Base-by-base conservation (phyloP, 2,113 vertebrate genomes). In the Epinephelus moara region DNA sequence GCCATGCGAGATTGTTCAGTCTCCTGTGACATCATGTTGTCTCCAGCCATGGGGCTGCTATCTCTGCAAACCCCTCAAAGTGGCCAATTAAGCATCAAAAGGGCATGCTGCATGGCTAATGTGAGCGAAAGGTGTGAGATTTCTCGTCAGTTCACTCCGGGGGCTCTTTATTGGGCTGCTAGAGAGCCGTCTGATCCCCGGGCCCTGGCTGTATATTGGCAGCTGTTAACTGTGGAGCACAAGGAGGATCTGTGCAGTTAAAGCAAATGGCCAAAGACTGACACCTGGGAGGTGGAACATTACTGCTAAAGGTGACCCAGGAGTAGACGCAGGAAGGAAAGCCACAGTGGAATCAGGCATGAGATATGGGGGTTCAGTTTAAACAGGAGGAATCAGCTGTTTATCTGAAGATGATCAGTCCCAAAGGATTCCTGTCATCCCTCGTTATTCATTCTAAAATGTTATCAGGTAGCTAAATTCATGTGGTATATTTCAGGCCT, bases 31-130 rank as follows among this genome's bases (percentile, higher is more conserved):
- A 62, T 83, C 56, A 25, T 72, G 63, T 82, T 68, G 78, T 78
- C 70, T 82, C 62, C 71, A 45, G 68, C 76, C 61, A 19, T 4
- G 21, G 40, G 61, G 71, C 81, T 77, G 67, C 85, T 90, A 70
- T 79, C 90, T 86, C 82, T 59, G n/a, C 88, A 73, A 86, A 80
- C 81, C 84, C 74, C 89, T 92, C 85, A 91, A 93, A 94, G 95
- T 94, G 94, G 87, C 95, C 93, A 91, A 90, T 95, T 94, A 89
- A 93, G 94, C 96, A 95, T 96, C 96, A 96, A 96, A 96, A 95
- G 94, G 86, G 84, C 85, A 81, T 78, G 74, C 90, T 95, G 94
- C 94, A 93, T 95, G 91, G 95, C 91, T 96, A 95, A 96, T 96
- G 96, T 90, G 87, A 87, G 94, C 74, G 78, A 91, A 93, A 96